Percentiles rank a stretch among this genome's conserved stretches.
These are phyloP conservation scores for Ovis aries DNA, from an alignment of 2,113 vertebrate genomes.

Conservation along the genomic window DNA sequence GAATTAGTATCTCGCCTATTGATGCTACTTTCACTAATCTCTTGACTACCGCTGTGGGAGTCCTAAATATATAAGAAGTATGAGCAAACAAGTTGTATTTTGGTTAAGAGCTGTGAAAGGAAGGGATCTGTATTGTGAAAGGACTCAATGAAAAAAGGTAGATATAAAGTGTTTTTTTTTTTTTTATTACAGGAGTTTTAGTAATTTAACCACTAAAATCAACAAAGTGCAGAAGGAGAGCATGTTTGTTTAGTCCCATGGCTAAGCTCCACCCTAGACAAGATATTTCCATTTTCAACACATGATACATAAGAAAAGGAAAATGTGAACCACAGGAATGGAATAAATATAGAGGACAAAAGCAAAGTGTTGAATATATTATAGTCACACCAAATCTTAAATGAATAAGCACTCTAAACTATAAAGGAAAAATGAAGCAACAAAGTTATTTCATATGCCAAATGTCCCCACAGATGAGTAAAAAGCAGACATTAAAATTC, in stretches of 20 bases:
- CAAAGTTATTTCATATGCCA: slow-evolving; percentile 33
- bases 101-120: neutral
- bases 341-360: slow-evolving; percentile 45
- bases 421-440: slow-evolving; percentile 49
- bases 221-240: slow-evolving; percentile 20
- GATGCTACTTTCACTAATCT: neutral
- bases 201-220: slow-evolving; percentile 37
- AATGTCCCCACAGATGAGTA: neutral
- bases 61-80: neutral
- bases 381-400: slow-evolving; percentile 11
- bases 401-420: neutral
- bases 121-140: neutral
- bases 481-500: slow-evolving; percentile 43
- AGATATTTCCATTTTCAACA: slow-evolving; percentile 63
- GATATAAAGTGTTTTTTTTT: neutral
- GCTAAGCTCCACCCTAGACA: slow-evolving; percentile 44
- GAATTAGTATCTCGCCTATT: neutral
- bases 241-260: slow-evolving; percentile 14
- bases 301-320: slow-evolving; percentile 41
- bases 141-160: slow-evolving; percentile 5
- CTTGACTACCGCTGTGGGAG: neutral
- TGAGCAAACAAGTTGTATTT: neutral
- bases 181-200: neutral
- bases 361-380: slow-evolving; percentile 42
- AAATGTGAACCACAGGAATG: slow-evolving; percentile 55